Evolutionary conservation across 2,888 invertebrate genomes (phyloP).

Genomic region (Trileptium ribeirensis): DNA sequence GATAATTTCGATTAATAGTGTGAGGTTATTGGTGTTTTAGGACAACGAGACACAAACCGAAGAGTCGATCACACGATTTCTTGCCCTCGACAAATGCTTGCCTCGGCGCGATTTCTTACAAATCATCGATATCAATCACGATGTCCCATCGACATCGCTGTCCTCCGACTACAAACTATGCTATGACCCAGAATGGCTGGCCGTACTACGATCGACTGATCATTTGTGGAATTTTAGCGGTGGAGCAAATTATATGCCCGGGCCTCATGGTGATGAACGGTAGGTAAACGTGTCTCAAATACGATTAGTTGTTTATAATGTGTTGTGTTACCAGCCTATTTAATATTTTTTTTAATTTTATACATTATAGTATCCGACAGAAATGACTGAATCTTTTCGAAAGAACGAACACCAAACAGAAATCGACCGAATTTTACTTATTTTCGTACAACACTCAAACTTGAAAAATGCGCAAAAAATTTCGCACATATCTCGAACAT

Average conservation of each 20-base stretch:
- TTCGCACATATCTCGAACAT: too few relatives aligned
- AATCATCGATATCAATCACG: conserved; percentile 55
- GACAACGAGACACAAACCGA: too few relatives aligned
- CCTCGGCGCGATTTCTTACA: conserved; percentile 81
- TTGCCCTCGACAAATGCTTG: conserved; percentile 92
- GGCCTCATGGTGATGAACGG: conserved; percentile 65
- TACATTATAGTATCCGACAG: too few relatives aligned
- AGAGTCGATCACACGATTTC: conserved; percentile 74
- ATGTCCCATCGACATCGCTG: neutral
- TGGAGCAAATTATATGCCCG: conserved; percentile 70
- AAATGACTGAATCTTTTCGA: too few relatives aligned
- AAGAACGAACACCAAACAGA: too few relatives aligned
- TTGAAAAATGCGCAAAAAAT: too few relatives aligned
- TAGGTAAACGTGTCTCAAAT: conserved; percentile 50
- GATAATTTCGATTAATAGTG: too few relatives aligned
- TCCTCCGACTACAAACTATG: conserved; percentile 52
- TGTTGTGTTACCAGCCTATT: too few relatives aligned
- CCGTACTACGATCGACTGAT: conserved; percentile 77
- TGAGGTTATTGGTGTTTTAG: too few relatives aligned
- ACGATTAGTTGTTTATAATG: conserved; percentile 32
- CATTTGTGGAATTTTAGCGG: conserved; percentile 71
- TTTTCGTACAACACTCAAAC: too few relatives aligned
- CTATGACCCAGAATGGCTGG: conserved; percentile 90
- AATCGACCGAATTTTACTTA: too few relatives aligned
- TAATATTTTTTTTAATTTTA: too few relatives aligned